These are phyloP conservation scores for Malacoraja senta DNA, from an alignment of 2,797 vertebrate species.

Conservation along the genomic window DNA sequence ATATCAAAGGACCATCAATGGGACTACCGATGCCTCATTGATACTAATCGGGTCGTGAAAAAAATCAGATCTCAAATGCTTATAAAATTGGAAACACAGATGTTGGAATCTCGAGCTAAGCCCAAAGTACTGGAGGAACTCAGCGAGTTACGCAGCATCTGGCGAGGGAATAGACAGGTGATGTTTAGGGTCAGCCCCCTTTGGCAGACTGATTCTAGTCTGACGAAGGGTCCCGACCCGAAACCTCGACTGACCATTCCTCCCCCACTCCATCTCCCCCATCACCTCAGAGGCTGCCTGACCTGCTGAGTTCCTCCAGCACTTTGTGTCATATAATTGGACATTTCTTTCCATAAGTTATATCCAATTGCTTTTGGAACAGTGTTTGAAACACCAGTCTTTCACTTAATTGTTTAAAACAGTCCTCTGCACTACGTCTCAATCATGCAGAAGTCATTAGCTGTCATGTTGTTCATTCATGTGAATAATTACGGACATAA, in stretches of 20 bases:
- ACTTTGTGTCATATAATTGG: background rate
- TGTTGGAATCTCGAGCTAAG: too few species aligned
- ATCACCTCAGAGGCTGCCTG: too few species aligned
- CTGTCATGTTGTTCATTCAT: conserved; percentile 9
- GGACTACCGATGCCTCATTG: background rate
- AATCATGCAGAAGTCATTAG: conserved; percentile 21
- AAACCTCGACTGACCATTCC: too few species aligned
- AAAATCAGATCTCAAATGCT: background rate
- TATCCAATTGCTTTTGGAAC: background rate
- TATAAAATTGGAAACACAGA: too few species aligned
- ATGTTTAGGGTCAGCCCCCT: too few species aligned
- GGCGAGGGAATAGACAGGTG: too few species aligned
- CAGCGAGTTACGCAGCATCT: too few species aligned
- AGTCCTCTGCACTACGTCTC: background rate
- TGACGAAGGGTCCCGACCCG: too few species aligned
- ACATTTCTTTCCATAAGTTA: background rate
- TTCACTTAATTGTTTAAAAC: conserved; percentile 19
- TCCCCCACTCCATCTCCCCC: too few species aligned
- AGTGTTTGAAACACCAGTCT: background rate
- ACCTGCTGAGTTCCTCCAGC: too few species aligned
- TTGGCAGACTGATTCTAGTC: too few species aligned
- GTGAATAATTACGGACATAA: conserved; percentile 23
- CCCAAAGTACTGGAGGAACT: too few species aligned
- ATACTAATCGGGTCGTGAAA: background rate
- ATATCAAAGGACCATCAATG: background rate